These are phyloP conservation scores for Saguinus imperator DNA, from an alignment of 2,113 vertebrate genomes.

Conservation along the genomic window DNA sequence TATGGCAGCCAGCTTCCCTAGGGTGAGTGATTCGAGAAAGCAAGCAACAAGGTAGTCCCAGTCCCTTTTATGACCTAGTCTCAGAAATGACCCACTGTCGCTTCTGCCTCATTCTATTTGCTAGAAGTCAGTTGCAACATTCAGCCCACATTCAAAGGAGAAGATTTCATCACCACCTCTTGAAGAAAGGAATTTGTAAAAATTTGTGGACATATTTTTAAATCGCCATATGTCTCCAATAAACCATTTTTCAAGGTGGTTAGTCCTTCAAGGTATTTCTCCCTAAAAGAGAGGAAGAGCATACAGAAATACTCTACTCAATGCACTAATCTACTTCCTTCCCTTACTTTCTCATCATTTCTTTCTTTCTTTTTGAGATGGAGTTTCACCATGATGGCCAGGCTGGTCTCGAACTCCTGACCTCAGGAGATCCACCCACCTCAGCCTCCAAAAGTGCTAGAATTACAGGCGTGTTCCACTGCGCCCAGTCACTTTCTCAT, in stretches of 20 bases:
- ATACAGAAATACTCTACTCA: neutral
- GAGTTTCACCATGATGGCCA: no score
- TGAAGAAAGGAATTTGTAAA: slow-evolving; percentile 12
- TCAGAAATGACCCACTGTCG: neutral
- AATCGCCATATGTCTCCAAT: neutral
- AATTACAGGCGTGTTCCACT: no score
- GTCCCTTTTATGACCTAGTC: neutral
- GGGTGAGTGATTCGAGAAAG: neutral
- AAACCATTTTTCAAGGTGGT: neutral
- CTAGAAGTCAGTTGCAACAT: neutral
- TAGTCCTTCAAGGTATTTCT: neutral
- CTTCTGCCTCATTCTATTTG: neutral
- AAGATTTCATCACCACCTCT: neutral
- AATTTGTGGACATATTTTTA: slow-evolving; percentile 1
- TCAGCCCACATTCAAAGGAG: neutral
- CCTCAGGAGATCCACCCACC: no score
- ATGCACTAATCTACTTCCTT: neutral
- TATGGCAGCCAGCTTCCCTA: neutral
- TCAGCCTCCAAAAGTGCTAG: no score
- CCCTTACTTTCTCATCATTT: neutral
- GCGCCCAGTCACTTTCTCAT: neutral
- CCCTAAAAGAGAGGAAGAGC: no score
- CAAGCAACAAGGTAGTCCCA: neutral
- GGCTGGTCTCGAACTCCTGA: no score
- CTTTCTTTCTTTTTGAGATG: no score